Evolutionary conservation across 1,140 invertebrate genomes (phyloP), one percentile per base, ranked within the genome.

Genomic region (Pararge aegeria): DNA sequence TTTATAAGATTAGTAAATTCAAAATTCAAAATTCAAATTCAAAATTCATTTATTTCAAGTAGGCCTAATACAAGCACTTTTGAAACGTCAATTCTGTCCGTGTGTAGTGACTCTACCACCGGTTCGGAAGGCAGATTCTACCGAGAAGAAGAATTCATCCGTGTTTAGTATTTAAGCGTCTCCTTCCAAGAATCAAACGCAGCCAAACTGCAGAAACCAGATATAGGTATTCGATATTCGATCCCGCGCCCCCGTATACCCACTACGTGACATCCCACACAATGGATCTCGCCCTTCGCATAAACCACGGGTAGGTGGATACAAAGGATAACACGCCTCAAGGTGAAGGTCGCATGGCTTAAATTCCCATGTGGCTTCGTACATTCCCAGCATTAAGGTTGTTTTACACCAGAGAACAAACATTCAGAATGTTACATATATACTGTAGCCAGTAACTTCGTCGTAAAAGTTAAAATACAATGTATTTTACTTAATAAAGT

Each of bases 171-270:
- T 24, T 7, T 24, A 2, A 24, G 24, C 24, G 24, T 12, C 24
- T 24, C 27, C 16, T 57, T 58, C 34, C 21, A 19, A 58, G 46
- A 51, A 57, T 42, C 55, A 58, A 50, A 58, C 55, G 55, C 55
- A 49, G 16, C 38, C n/a, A 20, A 51, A 51, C 37, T 52, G 37
- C 27, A 20, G 38, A 59, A 30, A 52, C 42, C 40, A 51, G 21
- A 55, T 55, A 2, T 20, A 20, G 9, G 48, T 34, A 42, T 12
- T 18, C 13, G 13, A 42, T 15, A 18, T 42, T 42, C 38, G 10
- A 42, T 42, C 16, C 38, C 18, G 4, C 38, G 15, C 13, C 10
- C 15, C 13, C 5, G 16, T 38, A 27, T 0, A 34, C 7, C 3
- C 0, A 5, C 3, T 42, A 42, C 38, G 38, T 42, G 38, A 42